A percentile compares a stretch with the other conserved stretches of the same genome.
phyloP scores from a whole-genome alignment of 2,888 invertebrate species.

The Macrosiphum euphorbiae region DNA sequence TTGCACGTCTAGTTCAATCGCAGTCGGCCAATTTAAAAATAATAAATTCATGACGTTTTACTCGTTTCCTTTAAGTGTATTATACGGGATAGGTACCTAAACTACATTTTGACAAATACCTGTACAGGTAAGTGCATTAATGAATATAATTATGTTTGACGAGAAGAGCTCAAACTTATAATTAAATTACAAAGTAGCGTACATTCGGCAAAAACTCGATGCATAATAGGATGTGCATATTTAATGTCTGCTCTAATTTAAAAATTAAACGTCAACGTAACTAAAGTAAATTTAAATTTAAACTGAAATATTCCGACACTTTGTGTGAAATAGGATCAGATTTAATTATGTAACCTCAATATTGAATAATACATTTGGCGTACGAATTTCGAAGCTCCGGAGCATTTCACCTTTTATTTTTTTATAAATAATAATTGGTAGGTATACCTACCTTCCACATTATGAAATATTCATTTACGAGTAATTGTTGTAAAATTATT shows the following conservation, averaged over 20 bases:
- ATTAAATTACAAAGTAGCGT: neutral
- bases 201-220: neutral
- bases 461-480: neutral
- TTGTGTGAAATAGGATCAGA: neutral
- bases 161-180: neutral
- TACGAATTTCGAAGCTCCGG: neutral
- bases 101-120: neutral
- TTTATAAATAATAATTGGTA: neutral
- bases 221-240: conserved; percentile 31
- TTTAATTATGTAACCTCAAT: conserved; percentile 32
- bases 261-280: conserved; percentile 14
- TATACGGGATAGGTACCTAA: neutral
- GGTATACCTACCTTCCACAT: neutral
- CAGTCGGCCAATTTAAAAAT: neutral
- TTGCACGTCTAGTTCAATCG: neutral
- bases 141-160: neutral
- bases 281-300: conserved; percentile 19
- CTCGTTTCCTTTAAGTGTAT: neutral
- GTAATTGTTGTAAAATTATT: neutral
- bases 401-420: neutral
- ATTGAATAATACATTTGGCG: conserved; percentile 10
- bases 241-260: conserved; percentile 30
- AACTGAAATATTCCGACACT: neutral
- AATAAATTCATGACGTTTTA: neutral
- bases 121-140: neutral